These are phyloP conservation scores for Sarcophaga caerulescens DNA, from an alignment of 2,888 invertebrate genomes.

Conservation along the genomic window DNA sequence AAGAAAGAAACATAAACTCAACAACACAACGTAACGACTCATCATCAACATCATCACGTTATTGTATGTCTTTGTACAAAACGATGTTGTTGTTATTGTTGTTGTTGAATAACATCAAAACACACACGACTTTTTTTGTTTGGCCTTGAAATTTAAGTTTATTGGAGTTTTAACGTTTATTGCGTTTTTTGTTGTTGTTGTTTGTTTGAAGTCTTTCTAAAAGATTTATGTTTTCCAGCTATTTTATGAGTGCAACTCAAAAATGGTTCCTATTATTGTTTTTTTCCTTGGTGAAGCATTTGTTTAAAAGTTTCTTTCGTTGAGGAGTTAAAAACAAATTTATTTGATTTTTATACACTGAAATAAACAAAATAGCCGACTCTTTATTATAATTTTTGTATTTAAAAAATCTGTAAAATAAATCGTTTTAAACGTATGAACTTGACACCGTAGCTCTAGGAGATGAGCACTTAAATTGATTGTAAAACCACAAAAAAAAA, in stretches of 20 bases:
- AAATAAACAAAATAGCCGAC: too few species aligned
- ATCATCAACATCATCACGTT: conserved; percentile 1
- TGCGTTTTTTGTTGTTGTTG: neutral
- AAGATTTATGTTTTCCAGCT: conserved; percentile 33
- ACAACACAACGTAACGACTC: neutral
- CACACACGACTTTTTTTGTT: neutral
- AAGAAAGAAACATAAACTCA: too few species aligned
- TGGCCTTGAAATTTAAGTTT: conserved; percentile 23
- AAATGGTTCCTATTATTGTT: conserved; percentile 7
- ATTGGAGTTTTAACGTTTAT: neutral
- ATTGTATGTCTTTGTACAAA: too few species aligned
- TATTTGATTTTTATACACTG: neutral
- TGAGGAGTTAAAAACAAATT: neutral
- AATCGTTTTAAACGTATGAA: neutral
- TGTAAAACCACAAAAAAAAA: neutral
- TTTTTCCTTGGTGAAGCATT: neutral
- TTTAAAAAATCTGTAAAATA: neutral
- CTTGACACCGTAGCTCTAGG: conserved; percentile 23
- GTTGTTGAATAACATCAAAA: neutral
- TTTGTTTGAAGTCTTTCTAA: conserved; percentile 10
- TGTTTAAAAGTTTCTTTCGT: neutral
- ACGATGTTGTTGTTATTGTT: neutral
- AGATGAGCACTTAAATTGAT: too few species aligned
- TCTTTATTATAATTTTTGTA: too few species aligned
- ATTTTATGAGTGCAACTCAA: conserved; percentile 9